Percentiles rank a stretch among this genome's conserved stretches.
These are phyloP conservation scores for Eudemis profundana DNA, from an alignment of 2,888 invertebrate genomes.

Conservation along the genomic window DNA sequence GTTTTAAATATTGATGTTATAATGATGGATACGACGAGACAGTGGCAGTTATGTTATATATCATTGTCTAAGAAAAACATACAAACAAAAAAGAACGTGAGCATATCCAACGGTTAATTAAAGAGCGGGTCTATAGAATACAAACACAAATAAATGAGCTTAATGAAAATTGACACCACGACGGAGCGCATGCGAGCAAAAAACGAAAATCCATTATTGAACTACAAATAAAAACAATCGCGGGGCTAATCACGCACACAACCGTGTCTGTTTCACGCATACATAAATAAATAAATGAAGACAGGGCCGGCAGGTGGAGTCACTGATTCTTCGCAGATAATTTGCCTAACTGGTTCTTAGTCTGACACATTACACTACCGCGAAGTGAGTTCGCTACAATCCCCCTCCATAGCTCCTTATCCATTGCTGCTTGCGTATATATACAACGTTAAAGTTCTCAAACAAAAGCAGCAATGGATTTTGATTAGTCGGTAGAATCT, in stretches of 20 bases:
- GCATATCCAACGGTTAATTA: constrained; percentile 19
- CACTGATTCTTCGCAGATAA: constrained; percentile 79
- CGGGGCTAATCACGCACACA: constrained; percentile 52
- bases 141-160: constrained; percentile 33
- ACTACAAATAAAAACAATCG: constrained; percentile 46
- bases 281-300: constrained; percentile 63
- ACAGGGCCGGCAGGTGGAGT: constrained; percentile 73
- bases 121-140: constrained; percentile 11
- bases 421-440: constrained; percentile 49
- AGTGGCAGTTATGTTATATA: constrained; percentile 41
- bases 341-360: constrained; percentile 80
- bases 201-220: constrained; percentile 38
- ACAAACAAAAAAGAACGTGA: not conserved
- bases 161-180: constrained; percentile 41
- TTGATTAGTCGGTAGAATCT: constrained; percentile 2
- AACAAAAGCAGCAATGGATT: constrained; percentile 44
- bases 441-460: not conserved
- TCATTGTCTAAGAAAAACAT: constrained; percentile 32
- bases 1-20: constrained; percentile 39
- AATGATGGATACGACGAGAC: constrained; percentile 39
- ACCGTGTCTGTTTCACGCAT: constrained; percentile 44
- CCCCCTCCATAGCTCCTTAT: constrained; percentile 33
- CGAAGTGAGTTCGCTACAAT: constrained; percentile 43
- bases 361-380: constrained; percentile 66
- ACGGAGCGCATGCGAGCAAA: constrained; percentile 17